Evolutionary conservation across 2,888 invertebrate species (phyloP).

Genomic region (Trichogramma dendrolimi): DNA sequence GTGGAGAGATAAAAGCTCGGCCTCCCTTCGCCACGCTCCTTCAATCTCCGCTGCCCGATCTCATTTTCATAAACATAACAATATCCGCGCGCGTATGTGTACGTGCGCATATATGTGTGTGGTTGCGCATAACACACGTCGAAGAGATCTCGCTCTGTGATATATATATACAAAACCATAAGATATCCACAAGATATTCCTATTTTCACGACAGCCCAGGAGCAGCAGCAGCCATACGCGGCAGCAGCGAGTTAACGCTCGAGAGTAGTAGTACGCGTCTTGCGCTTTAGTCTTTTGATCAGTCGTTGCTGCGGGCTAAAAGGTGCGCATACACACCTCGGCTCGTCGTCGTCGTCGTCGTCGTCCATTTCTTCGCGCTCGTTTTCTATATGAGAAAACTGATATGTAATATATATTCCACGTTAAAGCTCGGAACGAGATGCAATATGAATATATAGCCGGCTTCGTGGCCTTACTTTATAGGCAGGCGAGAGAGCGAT

Average conservation of each 20-base stretch:
- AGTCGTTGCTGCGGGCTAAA: constrained; percentile 22
- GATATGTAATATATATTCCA: constrained; percentile 5
- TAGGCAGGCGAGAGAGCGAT: too few species aligned
- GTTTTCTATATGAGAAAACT: constrained; percentile 18
- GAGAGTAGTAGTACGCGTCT: too few species aligned
- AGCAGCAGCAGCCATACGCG: not conserved
- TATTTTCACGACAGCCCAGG: not conserved
- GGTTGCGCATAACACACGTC: too few species aligned
- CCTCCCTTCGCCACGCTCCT: not conserved
- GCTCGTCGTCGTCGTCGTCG: not conserved
- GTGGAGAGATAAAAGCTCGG: too few species aligned
- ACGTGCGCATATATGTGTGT: too few species aligned
- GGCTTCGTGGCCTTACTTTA: not conserved
- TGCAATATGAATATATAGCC: not conserved
- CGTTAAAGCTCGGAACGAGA: not conserved
- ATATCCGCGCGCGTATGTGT: not conserved
- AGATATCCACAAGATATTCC: constrained; percentile 13
- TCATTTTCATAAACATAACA: constrained; percentile 12
- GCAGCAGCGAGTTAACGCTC: not conserved
- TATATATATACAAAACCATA: too few species aligned
- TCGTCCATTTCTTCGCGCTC: not conserved
- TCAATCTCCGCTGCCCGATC: not conserved
- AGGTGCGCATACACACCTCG: constrained; percentile 4
- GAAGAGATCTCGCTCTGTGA: too few species aligned
- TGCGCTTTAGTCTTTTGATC: constrained; percentile 18